Conservation (phyloP, 2,797 vertebrate genomes). For the Fratercula arctica region DNA sequence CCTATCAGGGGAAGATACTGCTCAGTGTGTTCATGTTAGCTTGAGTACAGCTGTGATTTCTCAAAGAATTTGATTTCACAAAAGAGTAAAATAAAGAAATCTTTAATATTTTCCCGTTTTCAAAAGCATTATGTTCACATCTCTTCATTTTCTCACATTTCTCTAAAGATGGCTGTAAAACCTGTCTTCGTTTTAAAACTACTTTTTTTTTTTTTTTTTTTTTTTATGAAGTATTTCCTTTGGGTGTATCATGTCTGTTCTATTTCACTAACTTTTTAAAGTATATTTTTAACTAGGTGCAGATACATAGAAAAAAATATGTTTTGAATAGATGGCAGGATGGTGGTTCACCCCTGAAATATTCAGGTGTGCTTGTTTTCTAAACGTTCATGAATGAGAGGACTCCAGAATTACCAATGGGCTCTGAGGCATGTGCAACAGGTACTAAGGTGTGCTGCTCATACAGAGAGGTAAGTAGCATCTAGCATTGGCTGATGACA, state of each 20-base stretch:
- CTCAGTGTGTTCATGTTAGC: not conserved
- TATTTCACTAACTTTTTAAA: not conserved
- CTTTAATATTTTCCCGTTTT: not conserved
- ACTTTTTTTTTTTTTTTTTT: not conserved
- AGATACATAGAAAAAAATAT: not conserved
- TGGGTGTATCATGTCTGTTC: not conserved
- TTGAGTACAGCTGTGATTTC: not conserved
- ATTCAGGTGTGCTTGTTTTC: not conserved
- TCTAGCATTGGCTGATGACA: not conserved
- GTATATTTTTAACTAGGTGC: not conserved
- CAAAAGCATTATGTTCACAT: not conserved
- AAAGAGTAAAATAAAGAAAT: not conserved
- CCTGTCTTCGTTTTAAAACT: not conserved
- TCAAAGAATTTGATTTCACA: not conserved
- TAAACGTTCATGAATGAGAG: not conserved
- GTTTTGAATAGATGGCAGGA: not conserved
- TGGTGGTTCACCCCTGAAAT: not conserved
- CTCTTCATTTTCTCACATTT: not conserved
- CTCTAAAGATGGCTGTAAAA: not conserved
- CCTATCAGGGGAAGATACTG: not conserved
- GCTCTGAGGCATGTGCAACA: not conserved
- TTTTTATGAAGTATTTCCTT: not conserved
- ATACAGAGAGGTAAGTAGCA: not conserved
- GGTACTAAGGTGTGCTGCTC: not conserved
- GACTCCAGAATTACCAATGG: not conserved